phyloP scores from a whole-genome alignment of 2,113 vertebrate species.

The Sinocyclocheilus rhinocerous region DNA sequence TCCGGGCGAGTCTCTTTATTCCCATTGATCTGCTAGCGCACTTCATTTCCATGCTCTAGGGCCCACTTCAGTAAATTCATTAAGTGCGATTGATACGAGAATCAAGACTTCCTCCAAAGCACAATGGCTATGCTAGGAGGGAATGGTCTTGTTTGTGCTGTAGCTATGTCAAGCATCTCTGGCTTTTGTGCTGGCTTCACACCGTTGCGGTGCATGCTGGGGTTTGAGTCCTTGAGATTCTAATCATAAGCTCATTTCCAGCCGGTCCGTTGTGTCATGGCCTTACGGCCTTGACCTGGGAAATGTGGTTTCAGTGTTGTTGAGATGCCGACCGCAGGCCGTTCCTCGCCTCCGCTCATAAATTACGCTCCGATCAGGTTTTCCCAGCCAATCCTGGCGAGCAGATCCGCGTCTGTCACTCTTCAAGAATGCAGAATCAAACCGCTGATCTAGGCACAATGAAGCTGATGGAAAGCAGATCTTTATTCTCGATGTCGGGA shows the following conservation, averaged over 20 bases:
- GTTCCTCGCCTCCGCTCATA: constrained; percentile 66
- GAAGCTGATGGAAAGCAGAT: constrained; percentile 71
- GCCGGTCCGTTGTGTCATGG: constrained; percentile 33
- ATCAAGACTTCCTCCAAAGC: constrained; percentile 34
- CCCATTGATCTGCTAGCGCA: constrained; percentile 53
- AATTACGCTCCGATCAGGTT: constrained; percentile 67
- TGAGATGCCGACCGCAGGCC: constrained; percentile 69
- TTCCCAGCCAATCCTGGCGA: constrained; percentile 63
- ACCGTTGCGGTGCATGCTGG: not conserved
- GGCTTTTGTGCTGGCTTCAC: constrained; percentile 27
- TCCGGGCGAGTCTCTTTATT: constrained; percentile 51
- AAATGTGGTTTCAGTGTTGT: constrained; percentile 72
- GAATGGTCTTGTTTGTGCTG: constrained; percentile 4
- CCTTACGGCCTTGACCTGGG: constrained; percentile 64
- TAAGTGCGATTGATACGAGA: constrained; percentile 52
- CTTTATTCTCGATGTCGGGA: constrained; percentile 60
- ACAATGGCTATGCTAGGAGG: constrained; percentile 34
- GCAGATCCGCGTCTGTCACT: constrained; percentile 55
- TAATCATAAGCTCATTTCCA: constrained; percentile 43
- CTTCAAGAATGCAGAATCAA: constrained; percentile 64
- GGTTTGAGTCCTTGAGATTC: constrained; percentile 26
- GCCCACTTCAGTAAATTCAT: constrained; percentile 51
- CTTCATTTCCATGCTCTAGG: constrained; percentile 54
- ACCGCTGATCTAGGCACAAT: constrained; percentile 72
- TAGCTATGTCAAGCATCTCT: constrained; percentile 13